Percentiles rank a stretch among this genome's conserved stretches.
Evolutionary conservation across 2,888 invertebrate genomes (phyloP).

Genomic region (Heliconius erato): DNA sequence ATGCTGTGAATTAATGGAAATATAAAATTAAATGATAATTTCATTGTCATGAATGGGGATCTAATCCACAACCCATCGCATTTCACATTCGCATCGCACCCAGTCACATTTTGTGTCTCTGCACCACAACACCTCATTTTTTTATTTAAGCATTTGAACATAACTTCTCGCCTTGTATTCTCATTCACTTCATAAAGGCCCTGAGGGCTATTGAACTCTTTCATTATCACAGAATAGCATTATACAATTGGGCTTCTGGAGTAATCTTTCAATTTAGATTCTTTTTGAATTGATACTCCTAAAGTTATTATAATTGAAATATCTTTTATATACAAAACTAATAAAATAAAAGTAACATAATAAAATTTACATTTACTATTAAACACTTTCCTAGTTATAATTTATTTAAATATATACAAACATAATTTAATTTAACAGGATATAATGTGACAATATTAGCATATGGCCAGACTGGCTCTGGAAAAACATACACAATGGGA

Average conservation of each 20-base stretch:
- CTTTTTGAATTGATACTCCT: background rate
- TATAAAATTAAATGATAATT: no score
- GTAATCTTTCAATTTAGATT: background rate
- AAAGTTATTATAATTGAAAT: background rate
- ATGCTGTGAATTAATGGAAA: no score
- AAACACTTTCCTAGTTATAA: background rate
- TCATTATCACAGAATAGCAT: background rate
- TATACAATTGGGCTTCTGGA: background rate
- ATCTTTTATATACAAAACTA: background rate
- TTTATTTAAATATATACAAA: background rate
- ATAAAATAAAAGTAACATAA: background rate
- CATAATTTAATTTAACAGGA: slow-evolving; percentile 81
- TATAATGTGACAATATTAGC: slow-evolving; percentile 97
- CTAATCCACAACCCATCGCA: no score
- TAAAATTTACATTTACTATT: background rate
- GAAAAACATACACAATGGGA: slow-evolving; percentile 98
- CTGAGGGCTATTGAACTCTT: background rate
- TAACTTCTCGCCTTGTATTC: no score
- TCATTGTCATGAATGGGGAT: no score
- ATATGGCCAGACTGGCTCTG: slow-evolving; percentile 98
- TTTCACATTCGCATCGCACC: no score
- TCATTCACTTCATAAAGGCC: background rate
- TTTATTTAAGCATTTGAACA: background rate
- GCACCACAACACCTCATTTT: background rate
- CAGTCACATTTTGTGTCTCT: no score